Evolutionary conservation across 2,797 vertebrate genomes (phyloP), one percentile per base, ranked within the genome.

Genomic region (Mus caroli): DNA sequence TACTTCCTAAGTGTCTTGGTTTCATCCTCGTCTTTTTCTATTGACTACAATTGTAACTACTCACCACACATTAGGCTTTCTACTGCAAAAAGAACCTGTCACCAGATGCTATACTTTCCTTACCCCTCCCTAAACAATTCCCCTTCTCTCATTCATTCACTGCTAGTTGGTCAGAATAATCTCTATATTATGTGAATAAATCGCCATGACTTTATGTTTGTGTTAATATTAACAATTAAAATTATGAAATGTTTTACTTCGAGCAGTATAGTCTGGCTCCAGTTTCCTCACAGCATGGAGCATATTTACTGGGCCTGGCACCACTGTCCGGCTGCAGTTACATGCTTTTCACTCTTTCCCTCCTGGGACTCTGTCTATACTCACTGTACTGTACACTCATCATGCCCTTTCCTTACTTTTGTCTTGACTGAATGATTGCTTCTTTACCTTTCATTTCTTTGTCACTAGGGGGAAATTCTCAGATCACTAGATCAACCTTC

Each of bases 171-270:
- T 84, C 15, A 87, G 7, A 86, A 22, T 73, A n/a, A 20, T 73
- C 50, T 89, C 54, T 94, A 91, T 92, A 88, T 46, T 88, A 73
- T 54, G 8, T 87, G 71, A 86, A 56, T 88, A 87, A 93, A 3
- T 76, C 15, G 24, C 4, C n/a, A 60, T 75, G 69, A 20, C 8
- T 92, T 94, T 93, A 4, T 15, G n/a, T n/a, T 76, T 34, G 22
- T 40, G 69, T 71, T 73, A 91, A 11, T 9, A 54, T 62, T 69
- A 75, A 13, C 67, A 78, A 19, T 46, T 43, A 43, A 43, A 2
- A 43, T 43, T 43, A 43, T 43, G 40, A 43, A 43, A 43, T 43
- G 40, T 43, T 43, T 43, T 15, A 22, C 8, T 5, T 4, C 34
- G 24, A 64, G 13, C 20, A 19, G 5, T 0, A 11, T 46, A 3